Base-by-base conservation (phyloP, 2,797 vertebrate species). In the Syngnathus rostellatus region DNA sequence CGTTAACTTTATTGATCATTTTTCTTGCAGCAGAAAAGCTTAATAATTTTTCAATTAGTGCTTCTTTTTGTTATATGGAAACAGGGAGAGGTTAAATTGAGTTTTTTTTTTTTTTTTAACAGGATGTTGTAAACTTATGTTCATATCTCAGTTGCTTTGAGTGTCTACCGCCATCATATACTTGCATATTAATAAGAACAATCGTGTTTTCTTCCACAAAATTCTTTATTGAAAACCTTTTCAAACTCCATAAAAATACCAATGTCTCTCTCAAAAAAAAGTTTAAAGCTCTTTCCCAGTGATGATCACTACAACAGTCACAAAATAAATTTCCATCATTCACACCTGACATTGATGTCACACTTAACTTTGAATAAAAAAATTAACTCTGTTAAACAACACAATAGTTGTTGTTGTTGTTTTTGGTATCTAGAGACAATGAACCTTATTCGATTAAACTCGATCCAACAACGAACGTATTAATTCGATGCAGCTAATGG, bases 191-290 rank as follows among this genome's bases (percentile, higher is more conserved):
- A 21, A 51, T 4, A 21, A 21, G 8, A 51, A 31, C 25, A 59
- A 39, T 19, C 45, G 6, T 19, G 37, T 39, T 19, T 19, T 8
- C 2, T 58, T 79, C 53, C 51, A 75, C 58, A 59, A 48, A 78
- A 77, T 77, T 73, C 67, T 86, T 88, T 89, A 86, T 86, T 86
- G 73, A 74, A 62, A 68, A 14, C 77, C 17, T 83, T 74, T 68
- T 76, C 77, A 81, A 81, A 82, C 75, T 72, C 40, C 77, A 79
- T 78, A 77, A 83, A 88, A 86, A 85, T 76, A 85, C 81, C 50
- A 85, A 78, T 70, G 37, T 82, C 63, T 65, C 77, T 21, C 77
- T 65, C 77, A 63, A 9, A 1, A 25, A 60, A 77, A 75, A 66
- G 0, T 59, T 72, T 83, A 83, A 87, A 88, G 76, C 79, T 72